A percentile compares a stretch with the other conserved stretches of the same genome.
These are phyloP conservation scores for Plusia festucae DNA, from an alignment of 2,888 invertebrate genomes.

Conservation along the genomic window DNA sequence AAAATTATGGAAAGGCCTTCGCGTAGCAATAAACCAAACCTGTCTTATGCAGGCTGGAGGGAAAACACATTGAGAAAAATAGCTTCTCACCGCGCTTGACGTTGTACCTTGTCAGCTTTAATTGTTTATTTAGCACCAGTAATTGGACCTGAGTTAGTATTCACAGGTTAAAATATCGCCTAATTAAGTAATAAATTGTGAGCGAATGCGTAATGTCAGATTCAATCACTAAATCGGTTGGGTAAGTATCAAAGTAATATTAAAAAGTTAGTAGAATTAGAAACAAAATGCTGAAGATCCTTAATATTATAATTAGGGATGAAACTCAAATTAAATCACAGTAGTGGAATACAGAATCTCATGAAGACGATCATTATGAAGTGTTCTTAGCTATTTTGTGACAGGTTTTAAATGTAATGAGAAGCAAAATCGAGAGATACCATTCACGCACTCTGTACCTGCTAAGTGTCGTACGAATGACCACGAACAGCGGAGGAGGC, in stretches of 20 bases:
- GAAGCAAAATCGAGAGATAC: slow-evolving; percentile 27
- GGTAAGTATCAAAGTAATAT: neutral
- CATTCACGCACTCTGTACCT: slow-evolving; percentile 44
- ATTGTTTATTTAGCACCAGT: slow-evolving; percentile 36
- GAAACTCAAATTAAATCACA: slow-evolving; percentile 7
- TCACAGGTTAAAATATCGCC: slow-evolving; percentile 10
- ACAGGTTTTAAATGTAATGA: slow-evolving; percentile 33
- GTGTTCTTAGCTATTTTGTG: neutral
- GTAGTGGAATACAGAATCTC: slow-evolving; percentile 5
- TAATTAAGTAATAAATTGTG: slow-evolving; percentile 26
- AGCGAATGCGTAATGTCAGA: slow-evolving; percentile 25
- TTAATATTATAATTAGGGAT: neutral
- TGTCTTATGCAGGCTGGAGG: neutral
- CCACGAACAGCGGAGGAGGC: slow-evolving; percentile 70
- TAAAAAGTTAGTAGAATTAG: neutral
- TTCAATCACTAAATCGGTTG: slow-evolving; percentile 14
- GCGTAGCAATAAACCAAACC: neutral
- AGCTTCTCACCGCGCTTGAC: neutral
- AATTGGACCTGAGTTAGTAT: slow-evolving; percentile 34
- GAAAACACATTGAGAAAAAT: too few species aligned
- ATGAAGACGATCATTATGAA: slow-evolving; percentile 8
- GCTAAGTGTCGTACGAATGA: slow-evolving; percentile 59
- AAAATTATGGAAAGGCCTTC: too few species aligned
- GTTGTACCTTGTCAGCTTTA: slow-evolving; percentile 13
- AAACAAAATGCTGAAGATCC: neutral